These are phyloP conservation scores for Enteromius treurensis DNA, from an alignment of 2,797 vertebrate genomes.

Conservation along the genomic window DNA sequence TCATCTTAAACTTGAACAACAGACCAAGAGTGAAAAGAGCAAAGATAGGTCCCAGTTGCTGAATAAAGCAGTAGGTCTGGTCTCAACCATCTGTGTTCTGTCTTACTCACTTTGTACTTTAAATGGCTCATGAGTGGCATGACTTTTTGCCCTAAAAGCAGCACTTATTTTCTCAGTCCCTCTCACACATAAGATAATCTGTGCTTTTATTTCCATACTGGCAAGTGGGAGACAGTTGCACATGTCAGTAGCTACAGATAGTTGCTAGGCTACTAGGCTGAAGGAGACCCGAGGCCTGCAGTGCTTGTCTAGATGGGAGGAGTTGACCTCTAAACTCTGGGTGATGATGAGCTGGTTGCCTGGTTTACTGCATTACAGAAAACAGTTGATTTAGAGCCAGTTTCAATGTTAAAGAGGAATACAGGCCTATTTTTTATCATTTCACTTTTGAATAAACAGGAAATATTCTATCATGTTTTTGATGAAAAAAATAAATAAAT, in stretches of 20 bases:
- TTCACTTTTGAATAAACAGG: neutral
- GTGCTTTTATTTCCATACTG: slow-evolving; percentile 36
- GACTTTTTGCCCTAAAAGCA: slow-evolving; percentile 16
- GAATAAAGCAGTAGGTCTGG: slow-evolving; percentile 23
- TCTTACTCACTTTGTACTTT: slow-evolving; percentile 23
- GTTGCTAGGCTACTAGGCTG: slow-evolving; percentile 57
- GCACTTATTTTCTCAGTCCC: slow-evolving; percentile 41
- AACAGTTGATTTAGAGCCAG: neutral
- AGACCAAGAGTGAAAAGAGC: slow-evolving; percentile 1
- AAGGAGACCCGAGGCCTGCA: slow-evolving; percentile 33
- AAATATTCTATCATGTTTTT: slow-evolving; percentile 16
- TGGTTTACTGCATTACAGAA: neutral
- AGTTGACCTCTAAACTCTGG: slow-evolving; percentile 23
- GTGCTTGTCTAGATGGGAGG: slow-evolving; percentile 25
- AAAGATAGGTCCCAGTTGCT: slow-evolving; percentile 15
- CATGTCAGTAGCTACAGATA: slow-evolving; percentile 33
- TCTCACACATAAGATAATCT: slow-evolving; percentile 38
- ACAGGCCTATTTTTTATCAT: neutral
- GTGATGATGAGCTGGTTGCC: neutral
- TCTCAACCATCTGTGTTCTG: slow-evolving; percentile 25
- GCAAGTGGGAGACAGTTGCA: slow-evolving; percentile 24
- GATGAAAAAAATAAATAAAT: neutral
- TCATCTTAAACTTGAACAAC: neutral
- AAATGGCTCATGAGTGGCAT: slow-evolving; percentile 29
- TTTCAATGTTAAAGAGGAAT: neutral